These are phyloP conservation scores for Epicauta chinensis DNA, from an alignment of 1,140 invertebrate genomes.

Conservation along the genomic window DNA sequence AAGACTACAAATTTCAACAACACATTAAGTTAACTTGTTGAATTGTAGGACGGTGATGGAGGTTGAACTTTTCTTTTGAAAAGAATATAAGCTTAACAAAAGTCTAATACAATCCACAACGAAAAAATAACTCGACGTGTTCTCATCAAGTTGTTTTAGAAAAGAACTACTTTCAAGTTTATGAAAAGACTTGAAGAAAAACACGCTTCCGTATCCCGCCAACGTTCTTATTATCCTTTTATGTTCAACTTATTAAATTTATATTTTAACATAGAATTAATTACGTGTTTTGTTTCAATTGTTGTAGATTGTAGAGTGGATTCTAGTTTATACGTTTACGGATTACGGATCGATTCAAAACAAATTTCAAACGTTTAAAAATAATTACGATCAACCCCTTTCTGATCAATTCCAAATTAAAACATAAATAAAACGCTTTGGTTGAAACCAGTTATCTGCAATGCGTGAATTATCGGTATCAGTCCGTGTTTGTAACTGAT, in stretches of 20 bases:
- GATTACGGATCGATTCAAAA: slow-evolving; percentile 12
- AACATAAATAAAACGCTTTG: slow-evolving; percentile 15
- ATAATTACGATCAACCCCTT: slow-evolving; percentile 14
- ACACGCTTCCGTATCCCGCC: slow-evolving; percentile 2
- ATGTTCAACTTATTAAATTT: too few relatives aligned
- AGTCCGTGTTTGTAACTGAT: slow-evolving; percentile 10
- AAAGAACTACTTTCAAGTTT: slow-evolving; percentile 13
- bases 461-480: slow-evolving; percentile 16
- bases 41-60: not conserved
- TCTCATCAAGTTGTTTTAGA: not conserved
- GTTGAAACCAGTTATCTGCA: slow-evolving; percentile 13
- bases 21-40: slow-evolving; percentile 8
- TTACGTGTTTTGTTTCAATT: not conserved
- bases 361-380: slow-evolving; percentile 14
- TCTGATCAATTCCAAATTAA: slow-evolving; percentile 16
- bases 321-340: slow-evolving; percentile 2
- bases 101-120: slow-evolving; percentile 3
- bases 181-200: slow-evolving; percentile 13
- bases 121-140: slow-evolving; percentile 9
- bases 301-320: slow-evolving; percentile 3
- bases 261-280: too few relatives aligned
- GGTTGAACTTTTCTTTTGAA: slow-evolving; percentile 2
- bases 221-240: too few relatives aligned
- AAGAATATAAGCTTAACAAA: slow-evolving; percentile 2
- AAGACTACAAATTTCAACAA: too few relatives aligned